Percentiles rank a stretch among this genome's conserved stretches.
Evolutionary conservation across 2,113 vertebrate genomes (phyloP).

Genomic region (Tyto alba): DNA sequence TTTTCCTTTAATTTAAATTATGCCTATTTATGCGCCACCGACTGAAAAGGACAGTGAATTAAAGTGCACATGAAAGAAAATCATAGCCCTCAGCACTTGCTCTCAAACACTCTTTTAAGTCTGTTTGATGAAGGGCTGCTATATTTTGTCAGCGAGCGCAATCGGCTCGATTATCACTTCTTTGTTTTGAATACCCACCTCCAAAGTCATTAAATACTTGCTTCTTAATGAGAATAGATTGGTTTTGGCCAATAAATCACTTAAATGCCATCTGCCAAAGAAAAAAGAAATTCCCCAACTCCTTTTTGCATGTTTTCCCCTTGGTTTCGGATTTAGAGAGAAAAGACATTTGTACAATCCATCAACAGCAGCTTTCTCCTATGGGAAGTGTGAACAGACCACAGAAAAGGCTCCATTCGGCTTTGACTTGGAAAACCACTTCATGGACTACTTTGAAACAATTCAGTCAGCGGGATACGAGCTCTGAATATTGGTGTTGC

Average conservation of each 20-base stretch:
- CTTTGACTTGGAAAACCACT: constrained; percentile 2
- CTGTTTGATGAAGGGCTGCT: constrained; percentile 14
- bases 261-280: constrained; percentile 28
- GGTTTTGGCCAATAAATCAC: constrained; percentile 28
- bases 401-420: neutral
- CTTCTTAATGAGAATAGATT: constrained; percentile 41
- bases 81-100: constrained; percentile 17
- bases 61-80: constrained; percentile 54
- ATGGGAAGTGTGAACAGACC: neutral
- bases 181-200: constrained; percentile 9
- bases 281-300: neutral
- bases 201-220: constrained; percentile 33
- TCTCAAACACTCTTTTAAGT: constrained; percentile 21
- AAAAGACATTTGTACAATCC: neutral
- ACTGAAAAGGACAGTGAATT: constrained; percentile 50
- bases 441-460: constrained; percentile 2
- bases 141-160: neutral
- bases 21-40: constrained; percentile 10
- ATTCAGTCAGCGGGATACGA: neutral
- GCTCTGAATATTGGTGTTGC: neutral
- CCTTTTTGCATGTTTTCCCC: neutral
- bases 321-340: neutral
- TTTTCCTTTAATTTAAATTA: constrained; percentile 45
- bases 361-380: neutral
- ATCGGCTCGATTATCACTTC: neutral